Conservation (phyloP, 1,140 invertebrate species). For the Neodiprion lecontei region DNA sequence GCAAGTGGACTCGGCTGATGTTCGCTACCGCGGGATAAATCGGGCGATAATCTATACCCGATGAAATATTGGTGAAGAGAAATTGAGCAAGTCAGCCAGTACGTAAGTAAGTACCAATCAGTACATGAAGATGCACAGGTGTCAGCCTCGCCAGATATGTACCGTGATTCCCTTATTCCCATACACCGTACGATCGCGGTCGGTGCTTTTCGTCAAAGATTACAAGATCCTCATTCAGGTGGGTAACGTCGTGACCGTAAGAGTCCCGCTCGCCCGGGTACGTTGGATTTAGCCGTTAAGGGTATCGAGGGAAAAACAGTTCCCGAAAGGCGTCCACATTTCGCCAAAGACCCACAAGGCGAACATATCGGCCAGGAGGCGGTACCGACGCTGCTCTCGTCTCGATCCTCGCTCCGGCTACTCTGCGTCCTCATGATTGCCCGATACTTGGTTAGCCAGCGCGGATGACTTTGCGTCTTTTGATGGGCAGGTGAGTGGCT, state of each 20-base stretch:
- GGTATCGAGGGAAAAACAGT: constrained; percentile 45
- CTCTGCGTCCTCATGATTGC: constrained; percentile 36
- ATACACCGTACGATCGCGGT: background rate
- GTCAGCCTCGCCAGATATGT: no score
- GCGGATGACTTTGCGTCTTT: constrained; percentile 63
- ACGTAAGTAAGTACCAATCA: no score
- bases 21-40: no score
- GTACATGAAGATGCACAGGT: no score
- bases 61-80: no score
- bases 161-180: no score
- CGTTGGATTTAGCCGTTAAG: background rate
- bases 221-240: background rate
- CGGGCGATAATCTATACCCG: no score
- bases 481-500: constrained; percentile 63
- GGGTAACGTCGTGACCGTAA: background rate
- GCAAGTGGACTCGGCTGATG: background rate
- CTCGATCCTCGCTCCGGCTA: background rate
- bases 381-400: no score
- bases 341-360: constrained; percentile 51
- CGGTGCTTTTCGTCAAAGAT: background rate
- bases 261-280: constrained; percentile 31
- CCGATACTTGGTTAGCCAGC: constrained; percentile 54
- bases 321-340: constrained; percentile 59
- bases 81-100: no score
- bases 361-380: constrained; percentile 27